phyloP scores from a whole-genome alignment of 2,113 vertebrate species.

The Micromys minutus region DNA sequence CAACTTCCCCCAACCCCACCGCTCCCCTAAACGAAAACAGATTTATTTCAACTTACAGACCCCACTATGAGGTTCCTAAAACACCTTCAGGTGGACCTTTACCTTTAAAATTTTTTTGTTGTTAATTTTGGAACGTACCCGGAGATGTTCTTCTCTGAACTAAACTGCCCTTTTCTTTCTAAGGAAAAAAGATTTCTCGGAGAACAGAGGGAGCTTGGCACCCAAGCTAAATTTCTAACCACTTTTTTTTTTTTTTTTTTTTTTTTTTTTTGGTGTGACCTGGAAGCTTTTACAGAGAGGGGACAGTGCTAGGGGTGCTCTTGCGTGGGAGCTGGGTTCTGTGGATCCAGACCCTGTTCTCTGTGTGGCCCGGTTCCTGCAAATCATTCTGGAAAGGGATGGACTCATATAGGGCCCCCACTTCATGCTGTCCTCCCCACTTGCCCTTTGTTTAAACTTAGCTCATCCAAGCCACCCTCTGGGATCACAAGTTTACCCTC shows the following conservation, averaged over 20 bases:
- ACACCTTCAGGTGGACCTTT: fast-evolving
- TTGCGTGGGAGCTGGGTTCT: neutral
- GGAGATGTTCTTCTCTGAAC: slow-evolving; percentile 60
- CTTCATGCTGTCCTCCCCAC: fast-evolving
- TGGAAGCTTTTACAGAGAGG: neutral
- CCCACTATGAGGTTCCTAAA: neutral
- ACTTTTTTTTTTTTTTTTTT: too few relatives aligned
- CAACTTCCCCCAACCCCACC: neutral
- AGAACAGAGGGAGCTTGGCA: slow-evolving; percentile 18
- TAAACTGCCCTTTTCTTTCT: slow-evolving; percentile 74
- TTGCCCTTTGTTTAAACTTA: slow-evolving; percentile 64
- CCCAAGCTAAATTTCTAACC: slow-evolving; percentile 45
- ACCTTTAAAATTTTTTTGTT: neutral
- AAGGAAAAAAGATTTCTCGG: slow-evolving; percentile 50
- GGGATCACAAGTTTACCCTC: slow-evolving; percentile 57
- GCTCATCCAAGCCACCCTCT: neutral
- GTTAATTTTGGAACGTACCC: slow-evolving; percentile 13
- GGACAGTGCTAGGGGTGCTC: neutral
- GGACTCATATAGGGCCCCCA: neutral
- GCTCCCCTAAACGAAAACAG: neutral
- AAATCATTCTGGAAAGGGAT: neutral
- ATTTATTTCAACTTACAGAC: neutral
- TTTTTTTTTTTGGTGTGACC: too few relatives aligned
- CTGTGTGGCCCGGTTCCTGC: neutral
- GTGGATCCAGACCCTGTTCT: neutral